These are phyloP conservation scores for Gymnogyps californianus DNA, from an alignment of 2,113 vertebrate genomes.

Conservation along the genomic window DNA sequence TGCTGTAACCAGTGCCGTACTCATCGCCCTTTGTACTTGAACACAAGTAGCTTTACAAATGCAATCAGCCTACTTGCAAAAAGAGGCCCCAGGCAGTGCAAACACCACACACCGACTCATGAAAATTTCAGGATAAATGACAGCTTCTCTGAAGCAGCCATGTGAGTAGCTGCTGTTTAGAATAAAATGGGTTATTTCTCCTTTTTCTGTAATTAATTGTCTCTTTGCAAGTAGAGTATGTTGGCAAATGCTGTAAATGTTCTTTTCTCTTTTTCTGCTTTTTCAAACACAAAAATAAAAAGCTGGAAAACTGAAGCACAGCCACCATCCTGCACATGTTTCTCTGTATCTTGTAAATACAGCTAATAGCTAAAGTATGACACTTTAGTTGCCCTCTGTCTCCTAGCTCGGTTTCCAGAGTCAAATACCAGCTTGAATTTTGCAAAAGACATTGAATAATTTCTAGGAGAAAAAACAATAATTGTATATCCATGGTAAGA, in stretches of 20 bases:
- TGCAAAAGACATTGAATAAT: not conserved
- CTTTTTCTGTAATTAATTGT: slow-evolving; percentile 7
- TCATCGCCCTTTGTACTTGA: not conserved
- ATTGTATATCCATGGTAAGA: not conserved
- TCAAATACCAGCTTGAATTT: not conserved
- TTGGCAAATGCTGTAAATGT: not conserved
- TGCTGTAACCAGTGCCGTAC: not conserved
- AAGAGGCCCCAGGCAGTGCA: slow-evolving; percentile 27
- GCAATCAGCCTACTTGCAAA: slow-evolving; percentile 18
- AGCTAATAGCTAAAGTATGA: not conserved
- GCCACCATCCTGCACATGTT: not conserved
- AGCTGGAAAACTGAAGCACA: not conserved
- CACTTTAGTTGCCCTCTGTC: not conserved
- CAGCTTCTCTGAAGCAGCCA: slow-evolving; percentile 23
- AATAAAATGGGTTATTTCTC: not conserved
- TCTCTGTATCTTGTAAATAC: not conserved
- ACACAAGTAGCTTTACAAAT: not conserved
- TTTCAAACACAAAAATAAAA: not conserved
- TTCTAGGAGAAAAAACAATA: not conserved
- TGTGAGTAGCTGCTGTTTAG: not conserved
- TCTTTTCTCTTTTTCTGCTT: not conserved
- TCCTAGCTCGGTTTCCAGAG: not conserved
- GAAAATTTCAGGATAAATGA: slow-evolving; percentile 52
- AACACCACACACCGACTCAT: slow-evolving; percentile 21
- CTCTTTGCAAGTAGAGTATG: not conserved